phyloP scores from a whole-genome alignment of 2,797 vertebrate genomes.

The Columba guinea region DNA sequence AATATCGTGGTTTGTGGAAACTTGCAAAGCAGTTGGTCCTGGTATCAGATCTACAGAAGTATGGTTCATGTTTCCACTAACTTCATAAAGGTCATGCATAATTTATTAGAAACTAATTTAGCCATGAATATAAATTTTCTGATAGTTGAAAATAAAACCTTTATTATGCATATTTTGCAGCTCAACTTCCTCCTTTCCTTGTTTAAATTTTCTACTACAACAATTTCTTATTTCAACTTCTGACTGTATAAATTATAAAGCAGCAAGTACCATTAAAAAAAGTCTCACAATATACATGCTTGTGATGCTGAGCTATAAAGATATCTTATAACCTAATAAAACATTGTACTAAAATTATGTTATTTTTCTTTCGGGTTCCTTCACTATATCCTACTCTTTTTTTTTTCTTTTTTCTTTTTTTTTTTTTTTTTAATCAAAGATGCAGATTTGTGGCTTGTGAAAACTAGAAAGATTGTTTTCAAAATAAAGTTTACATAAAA shows the following conservation, averaged over 20 bases:
- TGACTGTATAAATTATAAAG: conserved; percentile 40
- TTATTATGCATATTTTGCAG: conserved; percentile 67
- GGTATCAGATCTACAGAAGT: background rate
- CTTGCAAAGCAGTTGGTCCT: background rate
- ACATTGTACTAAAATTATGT: conserved; percentile 7
- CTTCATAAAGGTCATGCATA: conserved; percentile 68
- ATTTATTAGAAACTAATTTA: conserved; percentile 76
- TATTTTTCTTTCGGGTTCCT: background rate
- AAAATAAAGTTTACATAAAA: background rate
- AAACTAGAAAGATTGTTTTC: background rate
- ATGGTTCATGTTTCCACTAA: conserved; percentile 47
- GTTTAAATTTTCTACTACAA: conserved; percentile 38
- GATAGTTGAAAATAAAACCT: background rate
- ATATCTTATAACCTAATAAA: conserved; percentile 30
- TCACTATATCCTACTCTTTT: background rate
- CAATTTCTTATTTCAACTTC: conserved; percentile 43
- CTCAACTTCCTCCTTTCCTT: conserved; percentile 42
- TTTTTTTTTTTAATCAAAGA: background rate
- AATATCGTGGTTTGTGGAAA: background rate
- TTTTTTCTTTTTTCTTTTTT: background rate
- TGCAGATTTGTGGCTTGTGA: background rate
- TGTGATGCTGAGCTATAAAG: background rate
- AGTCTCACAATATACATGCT: conserved; percentile 22
- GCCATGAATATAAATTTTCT: conserved; percentile 69
- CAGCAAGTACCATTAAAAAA: conserved; percentile 6